Conservation (phyloP, 2,113 vertebrate genomes). For the Lepus timidus region DNA sequence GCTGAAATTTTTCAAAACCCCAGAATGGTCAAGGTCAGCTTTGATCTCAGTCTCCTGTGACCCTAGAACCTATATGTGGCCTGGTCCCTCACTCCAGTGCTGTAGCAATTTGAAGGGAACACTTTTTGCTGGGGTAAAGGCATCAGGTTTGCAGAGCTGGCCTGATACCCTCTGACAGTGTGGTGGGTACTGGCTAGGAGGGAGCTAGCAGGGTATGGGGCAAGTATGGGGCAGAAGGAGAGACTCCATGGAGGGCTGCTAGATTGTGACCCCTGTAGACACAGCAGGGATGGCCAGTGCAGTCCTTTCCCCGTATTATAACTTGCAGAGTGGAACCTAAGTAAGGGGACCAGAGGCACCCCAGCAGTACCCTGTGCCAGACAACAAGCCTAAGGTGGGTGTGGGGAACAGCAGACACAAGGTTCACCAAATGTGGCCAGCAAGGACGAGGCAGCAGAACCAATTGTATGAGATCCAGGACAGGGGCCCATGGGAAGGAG, state of each 20-base stretch:
- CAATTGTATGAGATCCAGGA: background rate
- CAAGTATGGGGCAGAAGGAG: background rate
- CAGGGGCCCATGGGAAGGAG: background rate
- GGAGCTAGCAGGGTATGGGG: background rate
- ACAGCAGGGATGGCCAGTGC: background rate
- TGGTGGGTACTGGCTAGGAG: background rate
- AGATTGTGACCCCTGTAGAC: slow-evolving; percentile 29
- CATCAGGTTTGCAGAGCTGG: background rate
- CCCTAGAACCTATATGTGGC: background rate
- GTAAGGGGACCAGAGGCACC: background rate
- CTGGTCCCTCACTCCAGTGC: background rate
- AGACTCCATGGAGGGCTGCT: background rate
- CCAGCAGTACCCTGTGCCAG: background rate
- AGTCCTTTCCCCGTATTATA: background rate
- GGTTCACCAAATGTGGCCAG: background rate
- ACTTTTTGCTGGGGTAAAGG: background rate
- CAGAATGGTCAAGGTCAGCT: background rate
- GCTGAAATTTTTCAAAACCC: background rate
- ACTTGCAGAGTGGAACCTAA: background rate
- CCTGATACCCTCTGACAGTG: background rate
- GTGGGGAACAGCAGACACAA: background rate
- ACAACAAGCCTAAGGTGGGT: background rate
- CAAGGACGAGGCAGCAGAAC: background rate
- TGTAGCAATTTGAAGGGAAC: background rate
- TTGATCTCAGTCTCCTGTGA: slow-evolving; percentile 30